Base-by-base conservation (phyloP, 2,113 vertebrate species). In the Butorides virescens region DNA sequence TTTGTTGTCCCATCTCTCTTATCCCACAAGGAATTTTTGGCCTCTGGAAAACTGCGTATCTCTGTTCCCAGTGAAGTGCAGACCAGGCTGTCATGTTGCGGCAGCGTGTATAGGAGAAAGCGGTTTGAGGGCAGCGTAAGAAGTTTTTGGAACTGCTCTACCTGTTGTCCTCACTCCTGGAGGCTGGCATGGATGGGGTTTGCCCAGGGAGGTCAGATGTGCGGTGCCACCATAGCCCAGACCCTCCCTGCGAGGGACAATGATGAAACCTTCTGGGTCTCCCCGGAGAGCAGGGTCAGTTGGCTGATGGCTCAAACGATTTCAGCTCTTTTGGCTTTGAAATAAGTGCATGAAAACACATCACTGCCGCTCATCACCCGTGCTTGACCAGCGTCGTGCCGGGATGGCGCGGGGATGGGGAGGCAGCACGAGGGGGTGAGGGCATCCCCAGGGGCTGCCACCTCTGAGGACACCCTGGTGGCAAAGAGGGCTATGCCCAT, bases 311-410 rank as follows among this genome's bases (percentile, higher is more conserved):
- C 18, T 73, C 46, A 36, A 7, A 26, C 5, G 2, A 16, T 68
- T 79, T 52, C 5, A 23, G 7, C 30, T 66, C 37, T 23, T 75
- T 85, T 0, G 1, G 18, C 26, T 75, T 18, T 29, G 42, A 36
- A 91, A 56, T 7, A 15, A 30, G 11, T 0, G 0, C 2, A 3
- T 0, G 7, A 53, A 65, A 58, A 23, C 0, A 25, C 0, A 0
- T 42, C 2, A 4, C 30, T 47, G 49, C 22, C 10, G 0, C 11
- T 36, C 0, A 2, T 47, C 36, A 18, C 34, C 72, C 0, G 0
- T 70, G n/a, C 50, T 32, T 0, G 2, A 30, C 53, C 3, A 6
- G 74, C 0, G 0, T 15, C 1, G 0, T 12, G 32, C 12, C 1
- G 4, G 36, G 39, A 36, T 13, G 7, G 27, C 3, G 23, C 21